Percentiles rank a stretch among this genome's conserved stretches.
Evolutionary conservation across 92 coral and sea anemone species (phyloP).

Genomic region (Meandrina meandrites): DNA sequence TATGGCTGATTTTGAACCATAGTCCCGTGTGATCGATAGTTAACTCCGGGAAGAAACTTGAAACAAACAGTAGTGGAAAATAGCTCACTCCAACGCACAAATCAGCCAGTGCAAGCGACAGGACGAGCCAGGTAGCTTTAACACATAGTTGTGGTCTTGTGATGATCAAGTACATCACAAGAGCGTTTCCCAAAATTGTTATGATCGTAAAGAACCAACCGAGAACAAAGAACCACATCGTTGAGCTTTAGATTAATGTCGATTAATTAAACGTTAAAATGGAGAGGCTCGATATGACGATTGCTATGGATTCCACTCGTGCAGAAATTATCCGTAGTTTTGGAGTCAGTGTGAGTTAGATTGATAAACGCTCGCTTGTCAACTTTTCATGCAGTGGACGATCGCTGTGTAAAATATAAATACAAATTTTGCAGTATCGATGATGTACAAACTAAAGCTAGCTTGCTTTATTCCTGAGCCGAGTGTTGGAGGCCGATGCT

Average conservation of each 20-base stretch:
- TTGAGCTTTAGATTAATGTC: background rate
- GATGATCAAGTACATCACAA: slow-evolving; percentile 22
- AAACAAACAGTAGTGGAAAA: slow-evolving; percentile 12
- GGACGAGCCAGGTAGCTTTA: slow-evolving; percentile 27
- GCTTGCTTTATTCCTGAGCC: too few relatives aligned
- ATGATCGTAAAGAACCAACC: slow-evolving; percentile 24
- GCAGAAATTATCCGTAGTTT: too few relatives aligned
- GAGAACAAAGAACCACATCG: slow-evolving; percentile 24
- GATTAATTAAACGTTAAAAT: background rate
- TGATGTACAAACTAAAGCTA: too few relatives aligned
- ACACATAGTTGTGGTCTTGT: slow-evolving; percentile 1
- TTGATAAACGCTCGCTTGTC: too few relatives aligned
- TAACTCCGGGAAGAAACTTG: slow-evolving; percentile 4
- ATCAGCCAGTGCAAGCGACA: slow-evolving; percentile 38
- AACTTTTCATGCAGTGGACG: too few relatives aligned
- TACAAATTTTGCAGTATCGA: too few relatives aligned
- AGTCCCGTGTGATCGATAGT: slow-evolving; percentile 32
- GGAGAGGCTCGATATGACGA: too few relatives aligned
- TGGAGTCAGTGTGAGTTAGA: too few relatives aligned
- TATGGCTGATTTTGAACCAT: slow-evolving; percentile 41
- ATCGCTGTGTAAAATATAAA: too few relatives aligned
- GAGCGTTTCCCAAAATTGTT: background rate
- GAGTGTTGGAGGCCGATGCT: too few relatives aligned
- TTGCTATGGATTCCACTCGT: too few relatives aligned
- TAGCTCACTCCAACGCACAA: slow-evolving; percentile 33